phyloP scores from a whole-genome alignment of 2,797 vertebrate genomes.

The Schizothorax lantsangensis region DNA sequence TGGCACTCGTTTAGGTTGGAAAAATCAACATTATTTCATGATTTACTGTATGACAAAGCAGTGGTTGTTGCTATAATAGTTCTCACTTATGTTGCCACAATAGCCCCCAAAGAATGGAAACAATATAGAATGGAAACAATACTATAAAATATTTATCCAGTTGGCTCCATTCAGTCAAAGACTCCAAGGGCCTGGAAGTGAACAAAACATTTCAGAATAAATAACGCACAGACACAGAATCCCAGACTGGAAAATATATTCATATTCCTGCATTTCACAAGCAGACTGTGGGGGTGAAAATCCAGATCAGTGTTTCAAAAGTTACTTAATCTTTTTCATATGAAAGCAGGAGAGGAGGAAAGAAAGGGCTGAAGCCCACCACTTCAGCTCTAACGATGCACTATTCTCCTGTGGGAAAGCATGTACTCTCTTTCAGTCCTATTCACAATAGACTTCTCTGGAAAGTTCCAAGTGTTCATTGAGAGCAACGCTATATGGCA shows the following conservation, averaged over 20 bases:
- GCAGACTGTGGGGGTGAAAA: conserved; percentile 15
- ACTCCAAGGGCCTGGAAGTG: background rate
- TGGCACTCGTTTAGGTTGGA: conserved; percentile 67
- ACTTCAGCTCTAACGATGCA: conserved; percentile 62
- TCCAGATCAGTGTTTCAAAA: conserved; percentile 2
- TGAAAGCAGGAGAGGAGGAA: conserved; percentile 10
- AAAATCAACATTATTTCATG: conserved; percentile 53
- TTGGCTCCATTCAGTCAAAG: background rate
- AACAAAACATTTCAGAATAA: conserved; percentile 11
- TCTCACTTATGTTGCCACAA: conserved; percentile 16
- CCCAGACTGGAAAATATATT: conserved; percentile 29
- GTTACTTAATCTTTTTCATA: conserved; percentile 32
- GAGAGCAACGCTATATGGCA: conserved; percentile 74
- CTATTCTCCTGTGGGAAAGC: conserved; percentile 76
- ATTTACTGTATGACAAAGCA: conserved; percentile 51
- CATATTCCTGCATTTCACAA: background rate
- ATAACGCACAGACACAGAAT: background rate
- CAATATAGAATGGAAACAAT: conserved; percentile 13
- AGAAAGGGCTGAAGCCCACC: conserved; percentile 6
- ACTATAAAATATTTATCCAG: conserved; percentile 10
- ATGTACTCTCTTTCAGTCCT: conserved; percentile 76
- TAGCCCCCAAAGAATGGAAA: background rate
- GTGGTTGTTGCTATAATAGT: conserved; percentile 49
- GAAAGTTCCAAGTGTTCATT: conserved; percentile 79
- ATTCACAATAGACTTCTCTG: conserved; percentile 78